Conservation (phyloP, 2,113 vertebrate genomes). For the Anhinga anhinga region DNA sequence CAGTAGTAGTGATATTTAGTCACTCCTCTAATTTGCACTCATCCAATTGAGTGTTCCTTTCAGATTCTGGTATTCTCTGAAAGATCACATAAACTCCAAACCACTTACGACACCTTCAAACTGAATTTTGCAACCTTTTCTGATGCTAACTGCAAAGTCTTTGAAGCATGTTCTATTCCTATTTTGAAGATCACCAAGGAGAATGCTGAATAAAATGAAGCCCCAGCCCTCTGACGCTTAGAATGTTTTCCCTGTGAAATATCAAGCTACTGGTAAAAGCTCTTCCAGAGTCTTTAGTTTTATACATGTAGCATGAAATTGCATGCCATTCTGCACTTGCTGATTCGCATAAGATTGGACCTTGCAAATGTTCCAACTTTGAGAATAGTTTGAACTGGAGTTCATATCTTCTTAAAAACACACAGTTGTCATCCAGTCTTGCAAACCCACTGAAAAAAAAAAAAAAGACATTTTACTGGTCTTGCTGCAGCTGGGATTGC, state of each 20-base stretch:
- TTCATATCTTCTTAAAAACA: background rate
- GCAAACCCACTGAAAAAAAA: background rate
- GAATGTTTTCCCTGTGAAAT: background rate
- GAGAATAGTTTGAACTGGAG: background rate
- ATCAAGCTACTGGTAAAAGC: background rate
- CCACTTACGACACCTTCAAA: background rate
- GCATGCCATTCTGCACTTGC: background rate
- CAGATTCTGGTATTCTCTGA: background rate
- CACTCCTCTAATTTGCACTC: background rate
- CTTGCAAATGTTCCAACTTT: background rate
- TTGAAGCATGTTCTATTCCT: background rate
- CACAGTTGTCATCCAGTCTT: background rate
- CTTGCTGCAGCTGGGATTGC: background rate
- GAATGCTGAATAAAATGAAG: background rate
- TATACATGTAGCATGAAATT: background rate
- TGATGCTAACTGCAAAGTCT: background rate
- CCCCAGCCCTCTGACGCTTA: background rate
- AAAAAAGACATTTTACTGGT: background rate
- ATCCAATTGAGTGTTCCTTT: background rate
- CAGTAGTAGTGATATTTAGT: background rate
- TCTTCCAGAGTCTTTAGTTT: background rate
- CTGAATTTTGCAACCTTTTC: background rate
- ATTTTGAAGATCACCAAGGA: background rate
- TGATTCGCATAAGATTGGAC: background rate
- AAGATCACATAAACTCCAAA: background rate